A percentile compares a stretch with the other conserved stretches of the same genome.
Evolutionary conservation across 2,888 invertebrate genomes (phyloP).

Genomic region (Ferrisia virgata): DNA sequence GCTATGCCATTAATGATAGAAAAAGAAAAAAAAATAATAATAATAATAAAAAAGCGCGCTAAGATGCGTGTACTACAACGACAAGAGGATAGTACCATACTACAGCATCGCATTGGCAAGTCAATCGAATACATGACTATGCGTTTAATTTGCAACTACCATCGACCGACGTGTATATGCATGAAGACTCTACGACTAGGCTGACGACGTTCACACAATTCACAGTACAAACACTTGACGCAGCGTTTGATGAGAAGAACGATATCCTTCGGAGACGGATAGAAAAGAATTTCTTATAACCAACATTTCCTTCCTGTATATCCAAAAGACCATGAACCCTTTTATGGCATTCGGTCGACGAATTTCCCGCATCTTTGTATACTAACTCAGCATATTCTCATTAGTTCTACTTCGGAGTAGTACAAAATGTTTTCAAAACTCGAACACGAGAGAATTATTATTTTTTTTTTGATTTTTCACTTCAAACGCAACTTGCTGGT

Average conservation of each 20-base stretch:
- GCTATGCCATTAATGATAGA: too few relatives aligned
- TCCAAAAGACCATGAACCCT: neutral
- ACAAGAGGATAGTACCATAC: neutral
- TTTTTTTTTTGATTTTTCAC: too few relatives aligned
- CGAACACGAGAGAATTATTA: neutral
- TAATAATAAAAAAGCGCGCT: neutral
- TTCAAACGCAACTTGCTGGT: neutral
- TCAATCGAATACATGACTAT: neutral
- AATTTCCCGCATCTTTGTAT: neutral
- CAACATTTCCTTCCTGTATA: neutral
- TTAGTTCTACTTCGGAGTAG: neutral
- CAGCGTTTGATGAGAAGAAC: neutral
- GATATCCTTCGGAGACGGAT: neutral
- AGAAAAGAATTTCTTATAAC: neutral
- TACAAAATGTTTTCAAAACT: neutral
- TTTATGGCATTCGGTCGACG: neutral
- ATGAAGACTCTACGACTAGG: neutral
- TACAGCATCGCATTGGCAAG: neutral
- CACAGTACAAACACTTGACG: neutral
- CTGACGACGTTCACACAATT: neutral
- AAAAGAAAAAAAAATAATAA: too few relatives aligned
- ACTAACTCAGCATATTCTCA: neutral
- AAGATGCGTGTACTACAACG: neutral
- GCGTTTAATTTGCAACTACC: neutral
- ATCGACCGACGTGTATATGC: too few relatives aligned